Percentiles rank a stretch among this genome's conserved stretches.
phyloP scores from a whole-genome alignment of 2,888 invertebrate genomes.

The Lycia hirtaria region DNA sequence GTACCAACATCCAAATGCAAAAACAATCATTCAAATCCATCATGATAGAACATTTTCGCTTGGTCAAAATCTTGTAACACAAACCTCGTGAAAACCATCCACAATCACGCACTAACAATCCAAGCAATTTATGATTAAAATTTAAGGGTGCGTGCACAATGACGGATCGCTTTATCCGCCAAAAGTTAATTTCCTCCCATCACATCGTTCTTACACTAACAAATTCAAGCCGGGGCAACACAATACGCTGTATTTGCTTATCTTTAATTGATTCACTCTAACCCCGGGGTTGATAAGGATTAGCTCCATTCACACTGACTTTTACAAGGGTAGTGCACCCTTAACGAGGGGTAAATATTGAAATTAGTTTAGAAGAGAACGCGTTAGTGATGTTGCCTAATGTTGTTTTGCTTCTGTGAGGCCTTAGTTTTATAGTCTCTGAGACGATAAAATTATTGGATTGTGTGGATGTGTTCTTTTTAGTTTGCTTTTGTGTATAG shows the following conservation, averaged over 20 bases:
- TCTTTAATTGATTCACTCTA: constrained; percentile 85
- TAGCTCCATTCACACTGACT: constrained; percentile 83
- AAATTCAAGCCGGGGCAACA: constrained; percentile 72
- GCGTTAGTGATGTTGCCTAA: constrained; percentile 40
- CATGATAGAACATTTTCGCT: too few species aligned
- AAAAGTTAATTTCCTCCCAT: constrained; percentile 82
- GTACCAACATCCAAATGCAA: neutral
- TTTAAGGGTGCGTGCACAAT: constrained; percentile 66
- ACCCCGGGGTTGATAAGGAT: constrained; percentile 79
- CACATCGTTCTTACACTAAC: constrained; percentile 59
- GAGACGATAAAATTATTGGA: too few species aligned
- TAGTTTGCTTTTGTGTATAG: too few species aligned
- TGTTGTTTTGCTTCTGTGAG: constrained; percentile 37
- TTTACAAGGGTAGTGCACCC: constrained; percentile 81
- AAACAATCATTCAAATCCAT: neutral
- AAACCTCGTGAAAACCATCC: constrained; percentile 20
- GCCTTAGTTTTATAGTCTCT: too few species aligned
- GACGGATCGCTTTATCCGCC: constrained; percentile 75
- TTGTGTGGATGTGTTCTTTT: neutral
- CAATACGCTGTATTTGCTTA: constrained; percentile 83
- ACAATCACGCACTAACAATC: constrained; percentile 48
- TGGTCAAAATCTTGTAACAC: constrained; percentile 9
- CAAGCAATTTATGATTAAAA: constrained; percentile 60
- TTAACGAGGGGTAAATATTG: constrained; percentile 73
- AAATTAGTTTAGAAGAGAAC: neutral